A percentile compares a stretch with the other conserved stretches of the same genome.
phyloP scores from a whole-genome alignment of 1,140 invertebrate species.

The Eupeodes corollae region DNA sequence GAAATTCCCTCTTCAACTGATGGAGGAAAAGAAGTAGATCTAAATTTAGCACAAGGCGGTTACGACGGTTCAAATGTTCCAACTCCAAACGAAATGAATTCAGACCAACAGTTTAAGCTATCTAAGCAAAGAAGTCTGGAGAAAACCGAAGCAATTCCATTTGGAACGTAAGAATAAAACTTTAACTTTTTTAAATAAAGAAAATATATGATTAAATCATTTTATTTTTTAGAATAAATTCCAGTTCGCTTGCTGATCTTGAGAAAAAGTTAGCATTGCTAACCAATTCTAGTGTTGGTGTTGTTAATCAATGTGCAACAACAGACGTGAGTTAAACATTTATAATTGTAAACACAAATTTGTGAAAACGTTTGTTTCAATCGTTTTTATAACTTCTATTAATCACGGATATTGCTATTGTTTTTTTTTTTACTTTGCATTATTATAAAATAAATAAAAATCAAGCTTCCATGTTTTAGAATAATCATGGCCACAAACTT shows the following conservation, averaged over 20 bases:
- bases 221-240: conserved; percentile 8
- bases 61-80: conserved; percentile 9
- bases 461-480: too few species aligned
- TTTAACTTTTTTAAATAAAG: too few species aligned
- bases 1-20: neutral
- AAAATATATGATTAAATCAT: too few species aligned
- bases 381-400: too few species aligned
- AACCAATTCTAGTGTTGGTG: conserved; percentile 9
- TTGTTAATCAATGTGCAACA: neutral
- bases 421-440: too few species aligned
- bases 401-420: too few species aligned
- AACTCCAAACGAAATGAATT: conserved; percentile 9
- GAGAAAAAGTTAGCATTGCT: conserved; percentile 33
- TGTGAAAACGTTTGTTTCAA: too few species aligned
- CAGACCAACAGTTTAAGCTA: conserved; percentile 9
- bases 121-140: conserved; percentile 28
- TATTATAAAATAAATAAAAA: too few species aligned
- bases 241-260: conserved; percentile 32
- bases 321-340: neutral
- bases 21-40: neutral
- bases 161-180: neutral
- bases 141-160: conserved; percentile 14
- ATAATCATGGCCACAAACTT: too few species aligned
- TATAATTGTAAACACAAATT: too few species aligned
- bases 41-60: neutral